Evolutionary conservation across 2,113 vertebrate genomes (phyloP).

Genomic region (Notothenia coriiceps): DNA sequence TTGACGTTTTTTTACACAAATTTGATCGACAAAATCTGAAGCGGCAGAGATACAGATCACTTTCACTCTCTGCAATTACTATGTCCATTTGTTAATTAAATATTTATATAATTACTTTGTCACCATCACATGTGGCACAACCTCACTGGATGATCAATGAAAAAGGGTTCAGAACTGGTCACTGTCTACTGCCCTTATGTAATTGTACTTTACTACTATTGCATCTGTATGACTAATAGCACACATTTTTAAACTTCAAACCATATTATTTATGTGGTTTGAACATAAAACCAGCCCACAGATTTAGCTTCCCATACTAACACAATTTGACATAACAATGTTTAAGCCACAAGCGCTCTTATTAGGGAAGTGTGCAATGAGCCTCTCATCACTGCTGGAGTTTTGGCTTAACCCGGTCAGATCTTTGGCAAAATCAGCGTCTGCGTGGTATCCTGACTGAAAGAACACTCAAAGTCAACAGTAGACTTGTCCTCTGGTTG

Average conservation of each 20-base stretch:
- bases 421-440: conserved; percentile 47
- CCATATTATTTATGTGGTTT: conserved; percentile 2
- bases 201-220: neutral
- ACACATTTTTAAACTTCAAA: conserved; percentile 20
- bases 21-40: neutral
- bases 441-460: conserved; percentile 38
- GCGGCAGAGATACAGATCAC: neutral
- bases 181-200: conserved; percentile 21
- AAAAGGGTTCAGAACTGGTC: neutral
- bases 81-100: neutral
- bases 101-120: no score
- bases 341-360: conserved; percentile 53
- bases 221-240: conserved; percentile 10
- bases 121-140: neutral
- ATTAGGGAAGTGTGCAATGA: conserved; percentile 59
- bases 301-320: conserved; percentile 29
- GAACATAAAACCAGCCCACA: conserved; percentile 24
- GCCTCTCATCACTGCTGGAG: conserved; percentile 53
- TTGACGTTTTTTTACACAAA: neutral
- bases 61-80: no score
- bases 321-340: conserved; percentile 33
- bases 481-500: conserved; percentile 23
- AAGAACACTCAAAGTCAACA: conserved; percentile 61
- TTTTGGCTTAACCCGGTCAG: conserved; percentile 51
- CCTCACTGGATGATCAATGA: neutral